Evolutionary conservation across 2,888 invertebrate genomes (phyloP), one percentile per base, ranked within the genome.

Genomic region (Physocephala rufipes): DNA sequence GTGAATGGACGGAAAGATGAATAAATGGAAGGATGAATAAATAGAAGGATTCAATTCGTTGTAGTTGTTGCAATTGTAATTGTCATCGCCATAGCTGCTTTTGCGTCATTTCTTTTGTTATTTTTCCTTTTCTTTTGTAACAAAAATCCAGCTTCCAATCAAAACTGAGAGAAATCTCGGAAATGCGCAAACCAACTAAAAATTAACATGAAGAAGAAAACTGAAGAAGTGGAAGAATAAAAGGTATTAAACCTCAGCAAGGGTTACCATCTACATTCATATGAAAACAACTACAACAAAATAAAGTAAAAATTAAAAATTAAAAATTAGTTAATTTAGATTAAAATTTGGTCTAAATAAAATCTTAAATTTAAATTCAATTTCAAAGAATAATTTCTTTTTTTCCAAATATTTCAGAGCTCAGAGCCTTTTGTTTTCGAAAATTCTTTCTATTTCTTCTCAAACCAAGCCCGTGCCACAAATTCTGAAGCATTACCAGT

Each of bases 191-290:
- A 9, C 2, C 26, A 28, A 58, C 21, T 58, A 28, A 28, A 24
- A 28, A 58, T 58, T 24, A 58, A 28, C 49, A 19, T 16, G 19
- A 49, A 19, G 49, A 49, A 19, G n/a, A 49, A 49, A 49, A 19
- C n/a, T n/a, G n/a, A n/a, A n/a, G n/a, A n/a, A n/a, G n/a, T n/a
- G 19, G 49, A 49, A 49, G 49, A 49, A 49, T 15, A 49, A 49
- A n/a, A 49, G 1, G 49, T 5, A 49, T 15, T 5, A 49, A 5
- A 49, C 49, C 19, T 13, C 24, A 36, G 4, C 36, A 36, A 36
- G 36, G 36, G 36, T 36, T 55, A 7, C 24, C 24, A 55, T 36
- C 4, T 7, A 36, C 36, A 36, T 36, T 36, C 9, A n/a, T n/a
- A n/a, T n/a, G n/a, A 55, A 55, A 55, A 21, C 15, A 5, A 55